A percentile compares a stretch with the other conserved stretches of the same genome.
These are phyloP conservation scores for Dolichopus griseipennis DNA, from an alignment of 2,888 invertebrate species.

Conservation along the genomic window DNA sequence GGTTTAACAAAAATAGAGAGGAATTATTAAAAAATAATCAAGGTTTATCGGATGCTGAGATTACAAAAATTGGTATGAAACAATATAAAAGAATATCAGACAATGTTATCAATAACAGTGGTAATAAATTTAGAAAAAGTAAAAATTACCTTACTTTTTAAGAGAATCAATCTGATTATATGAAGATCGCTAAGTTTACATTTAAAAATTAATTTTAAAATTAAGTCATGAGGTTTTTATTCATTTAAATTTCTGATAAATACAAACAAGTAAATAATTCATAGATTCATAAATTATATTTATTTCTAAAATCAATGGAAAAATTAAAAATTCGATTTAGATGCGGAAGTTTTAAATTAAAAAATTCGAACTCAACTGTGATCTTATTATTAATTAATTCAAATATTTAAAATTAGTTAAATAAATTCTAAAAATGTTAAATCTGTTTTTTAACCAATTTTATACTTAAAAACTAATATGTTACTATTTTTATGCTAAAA, in stretches of 20 bases:
- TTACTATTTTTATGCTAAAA: conserved; percentile 52
- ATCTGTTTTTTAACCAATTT: conserved; percentile 10
- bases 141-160: conserved; percentile 33
- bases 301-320: background rate
- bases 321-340: background rate
- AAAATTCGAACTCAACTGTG: background rate
- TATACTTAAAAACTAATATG: conserved; percentile 15
- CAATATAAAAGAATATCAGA: conserved; percentile 32
- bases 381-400: background rate
- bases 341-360: background rate
- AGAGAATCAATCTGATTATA: conserved; percentile 23
- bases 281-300: conserved; percentile 2
- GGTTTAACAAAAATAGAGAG: conserved; percentile 52
- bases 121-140: conserved; percentile 39
- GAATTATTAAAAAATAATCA: conserved; percentile 50
- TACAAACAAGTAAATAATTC: background rate
- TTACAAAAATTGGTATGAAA: conserved; percentile 48
- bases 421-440: background rate
- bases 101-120: conserved; percentile 29
- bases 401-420: background rate
- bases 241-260: too few relatives aligned
- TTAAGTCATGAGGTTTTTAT: too few relatives aligned
- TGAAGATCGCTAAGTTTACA: conserved; percentile 40
- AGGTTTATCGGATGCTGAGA: conserved; percentile 46
- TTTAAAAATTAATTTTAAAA: conserved; percentile 26